phyloP scores from a whole-genome alignment of 2,113 vertebrate species.

The Tragelaphus scriptus region DNA sequence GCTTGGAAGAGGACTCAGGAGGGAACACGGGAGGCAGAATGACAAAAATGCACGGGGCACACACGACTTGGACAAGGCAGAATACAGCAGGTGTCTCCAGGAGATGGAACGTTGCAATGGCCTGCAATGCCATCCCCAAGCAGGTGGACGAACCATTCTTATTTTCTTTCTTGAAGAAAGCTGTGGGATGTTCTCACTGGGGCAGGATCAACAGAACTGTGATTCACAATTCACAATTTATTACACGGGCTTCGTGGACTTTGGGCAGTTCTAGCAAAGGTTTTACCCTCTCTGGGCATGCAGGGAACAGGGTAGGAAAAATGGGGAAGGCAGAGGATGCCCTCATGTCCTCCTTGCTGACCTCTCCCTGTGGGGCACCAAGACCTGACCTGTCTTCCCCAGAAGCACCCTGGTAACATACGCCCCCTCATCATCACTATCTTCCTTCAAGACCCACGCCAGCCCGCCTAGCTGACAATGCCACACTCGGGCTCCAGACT shows the following conservation, averaged over 20 bases:
- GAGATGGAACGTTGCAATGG: accelerated
- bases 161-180: not conserved
- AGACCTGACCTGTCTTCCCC: not conserved
- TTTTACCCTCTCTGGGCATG: not conserved
- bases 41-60: not conserved
- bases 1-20: not conserved
- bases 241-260: not conserved
- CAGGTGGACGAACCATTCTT: not conserved
- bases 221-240: not conserved
- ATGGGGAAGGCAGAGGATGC: too few relatives aligned
- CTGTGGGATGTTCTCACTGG: not conserved
- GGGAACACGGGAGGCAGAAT: not conserved
- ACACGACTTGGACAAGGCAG: accelerated
- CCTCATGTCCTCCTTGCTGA: not conserved
- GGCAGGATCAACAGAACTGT: not conserved
- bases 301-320: accelerated
- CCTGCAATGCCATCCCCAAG: not conserved
- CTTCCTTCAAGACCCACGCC: not conserved
- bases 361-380: not conserved
- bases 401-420: too few relatives aligned
- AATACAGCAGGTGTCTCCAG: not conserved
- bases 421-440: accelerated
- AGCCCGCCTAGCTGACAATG: accelerated
- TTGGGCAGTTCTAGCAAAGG: not conserved
- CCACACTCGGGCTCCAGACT: not conserved